Evolutionary conservation across 2,797 vertebrate genomes (phyloP), one percentile per base, ranked within the genome.

Genomic region (Rhodeus uyekii): DNA sequence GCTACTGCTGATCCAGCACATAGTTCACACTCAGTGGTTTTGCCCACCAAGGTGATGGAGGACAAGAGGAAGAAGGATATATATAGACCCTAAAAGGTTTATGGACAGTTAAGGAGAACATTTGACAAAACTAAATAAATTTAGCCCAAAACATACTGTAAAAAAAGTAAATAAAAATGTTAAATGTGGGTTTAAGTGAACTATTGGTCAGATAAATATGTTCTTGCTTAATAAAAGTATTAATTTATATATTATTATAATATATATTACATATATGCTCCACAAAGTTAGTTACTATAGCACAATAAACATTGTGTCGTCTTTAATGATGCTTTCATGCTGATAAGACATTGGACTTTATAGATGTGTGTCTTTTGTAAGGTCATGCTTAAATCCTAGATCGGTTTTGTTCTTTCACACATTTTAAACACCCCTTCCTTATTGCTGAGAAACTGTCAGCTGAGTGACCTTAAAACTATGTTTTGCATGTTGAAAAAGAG

Each of bases 1-100:
- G 87, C 89, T 91, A 88, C 86, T 92, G 91, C 93, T 94, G 94
- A 94, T 91, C 90, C 89, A 92, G 93, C 93, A 93, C 91, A 94
- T 94, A 93, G 86, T 90, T 90, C 92, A 89, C 92, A 90, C 93
- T 94, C 91, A 88, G 88, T 87, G 89, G 89, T 87, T 91, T 90
- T 92, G 89, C 90, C 91, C 83, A 63, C 86, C 80, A 65, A 87
- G 88, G 79, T 80, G 36, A 71, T 89, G 87, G 87, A 92, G 87
- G 90, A 60, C 72, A 38, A 50, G 74, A 89, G 84, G 50, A 63
- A 82, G 14, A 32, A 39, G 38, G 34, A 58, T 74, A 77, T 39
- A 75, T 64, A 81, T 50, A 42, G 14, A 22, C 27, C 6, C 42
- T 50, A 38, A 67, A 46, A n/a, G 0, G 13, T 38, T 19, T 32